phyloP scores from a whole-genome alignment of 2,113 vertebrate species.

The Cottus gobio region DNA sequence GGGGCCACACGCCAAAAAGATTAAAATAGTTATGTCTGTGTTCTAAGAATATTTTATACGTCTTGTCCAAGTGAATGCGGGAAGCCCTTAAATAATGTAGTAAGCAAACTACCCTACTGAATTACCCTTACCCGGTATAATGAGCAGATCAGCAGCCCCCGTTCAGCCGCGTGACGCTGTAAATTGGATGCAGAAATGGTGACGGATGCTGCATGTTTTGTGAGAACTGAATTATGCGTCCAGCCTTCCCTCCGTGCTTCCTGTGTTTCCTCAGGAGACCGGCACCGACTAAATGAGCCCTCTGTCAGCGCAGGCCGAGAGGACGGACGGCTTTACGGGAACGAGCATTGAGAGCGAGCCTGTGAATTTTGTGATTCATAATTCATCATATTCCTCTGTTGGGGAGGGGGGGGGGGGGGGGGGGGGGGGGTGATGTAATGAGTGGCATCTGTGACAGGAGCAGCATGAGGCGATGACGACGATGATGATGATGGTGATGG shows the following conservation, averaged over 20 bases:
- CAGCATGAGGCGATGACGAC: conserved; percentile 55
- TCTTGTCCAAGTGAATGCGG: neutral
- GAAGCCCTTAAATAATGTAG: neutral
- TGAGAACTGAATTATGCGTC: conserved; percentile 50
- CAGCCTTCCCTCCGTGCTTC: conserved; percentile 25
- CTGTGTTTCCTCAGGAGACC: conserved; percentile 52
- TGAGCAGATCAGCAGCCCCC: neutral
- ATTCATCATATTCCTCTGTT: conserved; percentile 39
- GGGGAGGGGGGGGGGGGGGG: neutral
- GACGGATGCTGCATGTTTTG: neutral
- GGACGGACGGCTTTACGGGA: conserved; percentile 54
- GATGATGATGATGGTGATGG: conserved; percentile 55
- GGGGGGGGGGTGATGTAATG: conserved; percentile 74
- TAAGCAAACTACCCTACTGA: neutral
- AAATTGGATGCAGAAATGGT: conserved; percentile 7
- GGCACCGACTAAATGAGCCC: conserved; percentile 31
- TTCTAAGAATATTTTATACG: neutral
- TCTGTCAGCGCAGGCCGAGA: conserved; percentile 30
- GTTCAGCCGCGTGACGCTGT: conserved; percentile 24
- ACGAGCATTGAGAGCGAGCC: conserved; percentile 44
- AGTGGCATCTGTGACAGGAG: conserved; percentile 55
- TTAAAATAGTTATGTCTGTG: neutral
- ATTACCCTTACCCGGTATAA: neutral
- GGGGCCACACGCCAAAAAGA: neutral
- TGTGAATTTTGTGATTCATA: conserved; percentile 65